Base-by-base conservation (phyloP, 2,113 vertebrate species). In the Cebidichthys violaceus region DNA sequence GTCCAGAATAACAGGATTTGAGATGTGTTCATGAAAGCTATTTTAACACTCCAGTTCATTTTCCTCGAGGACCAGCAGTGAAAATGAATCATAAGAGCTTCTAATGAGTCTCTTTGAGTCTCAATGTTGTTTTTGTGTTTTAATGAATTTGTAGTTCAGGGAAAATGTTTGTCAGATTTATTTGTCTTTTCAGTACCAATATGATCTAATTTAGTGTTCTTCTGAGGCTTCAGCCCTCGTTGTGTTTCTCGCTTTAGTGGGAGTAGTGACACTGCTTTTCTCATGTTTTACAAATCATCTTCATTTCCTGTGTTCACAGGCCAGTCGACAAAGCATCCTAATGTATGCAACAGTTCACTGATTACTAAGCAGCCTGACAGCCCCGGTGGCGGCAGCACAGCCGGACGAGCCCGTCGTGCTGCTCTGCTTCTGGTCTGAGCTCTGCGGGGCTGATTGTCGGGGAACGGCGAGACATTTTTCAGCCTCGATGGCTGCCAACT, bases 311-410 rank as follows among this genome's bases (percentile, higher is more conserved):
- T 84, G 87, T 75, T 89, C 83, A 50, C 72, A 31, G 77, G 50
- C 86, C 69, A 9, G 75, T 76, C 72, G 85, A 88, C 82, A 88
- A 86, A 88, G 79, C 69, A 52, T 84, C 83, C 77, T 60, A 72
- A 84, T 79, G 86, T 88, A 82, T 85, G 85, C 59, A 86, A 78
- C 83, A 86, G 81, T 83, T 83, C 83, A 74, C 85, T 87, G 87
- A 86, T 83, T 78, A 78, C 85, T 77, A 79, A 82, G 81, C 82
- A 79, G 70, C 47, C 77, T 84, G 90, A 82, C 86, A 84, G 84
- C 41, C 68, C 74, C 55, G n/a, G 68, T 66, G 83, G 85, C 65
- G 14, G 79, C 59, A 10, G 81, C 85, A 54, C 76, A 87, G 89
- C 88, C 76, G 73, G 77, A 54, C 8, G 6, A 80, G 77, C 64